Conservation (phyloP, 92 coral and sea anemone species). For the Phymanthus crucifer region DNA sequence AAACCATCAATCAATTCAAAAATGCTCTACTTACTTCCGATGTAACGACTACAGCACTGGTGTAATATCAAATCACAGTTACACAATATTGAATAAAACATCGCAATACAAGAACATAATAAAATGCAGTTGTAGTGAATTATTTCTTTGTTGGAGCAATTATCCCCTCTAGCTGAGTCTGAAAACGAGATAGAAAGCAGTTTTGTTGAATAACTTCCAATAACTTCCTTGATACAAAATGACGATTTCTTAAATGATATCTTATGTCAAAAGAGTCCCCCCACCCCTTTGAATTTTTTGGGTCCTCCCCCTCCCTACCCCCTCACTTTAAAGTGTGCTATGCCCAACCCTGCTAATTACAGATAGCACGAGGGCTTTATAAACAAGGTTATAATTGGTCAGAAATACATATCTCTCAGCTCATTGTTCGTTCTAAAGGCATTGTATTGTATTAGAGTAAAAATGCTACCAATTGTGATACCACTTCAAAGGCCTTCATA, state of each 20-base stretch:
- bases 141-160: conserved; percentile 99
- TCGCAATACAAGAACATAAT: not conserved
- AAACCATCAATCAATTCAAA: not conserved
- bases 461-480: too few species aligned
- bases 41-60: not conserved
- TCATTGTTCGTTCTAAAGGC: too few species aligned
- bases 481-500: too few species aligned
- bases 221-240: not conserved
- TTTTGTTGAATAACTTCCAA: not conserved
- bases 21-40: not conserved
- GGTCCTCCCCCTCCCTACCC: too few species aligned
- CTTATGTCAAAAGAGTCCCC: too few species aligned
- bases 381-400: too few species aligned
- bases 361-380: too few species aligned
- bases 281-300: too few species aligned
- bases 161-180: conserved; percentile 98
- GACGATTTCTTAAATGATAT: not conserved
- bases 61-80: not conserved
- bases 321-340: too few species aligned
- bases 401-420: too few species aligned
- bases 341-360: too few species aligned
- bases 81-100: not conserved
- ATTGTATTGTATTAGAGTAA: too few species aligned
- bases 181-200: conserved; percentile 15
- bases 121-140: not conserved